Conservation (phyloP, 2,797 vertebrate genomes). For the Neomorphus geoffroyi region DNA sequence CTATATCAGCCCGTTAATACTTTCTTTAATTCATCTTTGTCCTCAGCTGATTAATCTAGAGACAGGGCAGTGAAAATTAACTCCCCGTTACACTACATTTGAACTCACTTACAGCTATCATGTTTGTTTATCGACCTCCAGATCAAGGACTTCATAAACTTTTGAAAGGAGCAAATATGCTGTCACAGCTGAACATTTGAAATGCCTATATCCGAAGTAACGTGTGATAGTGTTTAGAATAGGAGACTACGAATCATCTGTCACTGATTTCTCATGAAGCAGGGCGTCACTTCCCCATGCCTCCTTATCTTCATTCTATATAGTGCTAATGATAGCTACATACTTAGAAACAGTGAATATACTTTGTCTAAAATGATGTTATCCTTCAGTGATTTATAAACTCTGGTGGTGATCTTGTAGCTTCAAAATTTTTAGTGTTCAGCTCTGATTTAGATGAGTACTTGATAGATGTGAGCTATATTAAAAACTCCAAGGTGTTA, state of each 20-base stretch:
- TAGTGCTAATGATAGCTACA: background rate
- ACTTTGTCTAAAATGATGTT: background rate
- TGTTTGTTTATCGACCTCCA: slow-evolving; percentile 43
- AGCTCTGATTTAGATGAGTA: background rate
- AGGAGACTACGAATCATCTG: background rate
- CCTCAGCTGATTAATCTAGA: slow-evolving; percentile 52
- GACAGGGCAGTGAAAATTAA: slow-evolving; percentile 70
- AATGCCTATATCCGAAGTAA: background rate
- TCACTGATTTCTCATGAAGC: background rate
- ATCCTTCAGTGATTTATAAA: background rate
- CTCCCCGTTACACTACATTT: slow-evolving; percentile 18
- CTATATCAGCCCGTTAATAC: slow-evolving; percentile 57
- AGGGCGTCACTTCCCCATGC: background rate
- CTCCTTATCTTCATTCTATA: background rate
- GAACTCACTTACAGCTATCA: slow-evolving; percentile 33
- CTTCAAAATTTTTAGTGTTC: background rate
- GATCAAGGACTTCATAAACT: slow-evolving; percentile 55
- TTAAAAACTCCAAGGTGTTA: background rate
- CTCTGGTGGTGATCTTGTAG: background rate
- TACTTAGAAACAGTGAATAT: background rate
- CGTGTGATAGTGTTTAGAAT: background rate
- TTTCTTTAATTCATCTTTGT: slow-evolving; percentile 70
- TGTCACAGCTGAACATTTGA: background rate
- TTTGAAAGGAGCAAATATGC: slow-evolving; percentile 38
- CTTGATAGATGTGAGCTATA: background rate